Evolutionary conservation across 2,797 vertebrate species (phyloP), one percentile per base, ranked within the genome.

Genomic region (Alosa sapidissima): DNA sequence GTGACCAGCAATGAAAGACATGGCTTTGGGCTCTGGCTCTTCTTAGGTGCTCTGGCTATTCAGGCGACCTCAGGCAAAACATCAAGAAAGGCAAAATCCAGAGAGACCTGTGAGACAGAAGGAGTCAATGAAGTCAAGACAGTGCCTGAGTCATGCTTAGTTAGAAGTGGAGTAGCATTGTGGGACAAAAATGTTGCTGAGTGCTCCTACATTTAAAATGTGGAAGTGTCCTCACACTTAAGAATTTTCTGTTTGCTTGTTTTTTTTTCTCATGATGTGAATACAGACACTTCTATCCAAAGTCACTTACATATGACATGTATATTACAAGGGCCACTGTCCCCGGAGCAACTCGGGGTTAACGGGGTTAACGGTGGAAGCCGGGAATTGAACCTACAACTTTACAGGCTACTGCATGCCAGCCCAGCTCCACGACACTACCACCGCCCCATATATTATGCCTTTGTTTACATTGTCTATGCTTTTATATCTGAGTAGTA

Each of bases 11-110:
- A 75, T 36, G 14, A 14, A 28, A 41, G 81, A 86, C 87, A 88
- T 86, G 82, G 85, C 84, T 83, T 81, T 72, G 47, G 68, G 68
- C 41, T 36, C 41, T 41, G 41, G 41, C 41, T 41, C 41, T 75
- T 65, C 62, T 65, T 24, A 65, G 45, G 19, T 33, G 84, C 52
- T 87, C 78, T 48, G 52, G 72, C 83, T 81, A 84, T 88, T 84
- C 83, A 81, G 21, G 21, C 72, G 55, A 21, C 83, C 84, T 88
- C 78, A 54, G 84, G 47, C 51, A n/a, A 52, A 49, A 21, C 81
- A 36, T 75, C 68, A 16, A 75, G 68, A 41, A 14, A 75, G 68
- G 55, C 10, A 21, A 28, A 33, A 33, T 60, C 51, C 49, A 9
- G 51, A 33, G 41, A 84, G 65, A 16, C 47, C 47, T 81, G 45